Conservation (phyloP, 2,797 vertebrate species). For the Pachyuromys duprasi region DNA sequence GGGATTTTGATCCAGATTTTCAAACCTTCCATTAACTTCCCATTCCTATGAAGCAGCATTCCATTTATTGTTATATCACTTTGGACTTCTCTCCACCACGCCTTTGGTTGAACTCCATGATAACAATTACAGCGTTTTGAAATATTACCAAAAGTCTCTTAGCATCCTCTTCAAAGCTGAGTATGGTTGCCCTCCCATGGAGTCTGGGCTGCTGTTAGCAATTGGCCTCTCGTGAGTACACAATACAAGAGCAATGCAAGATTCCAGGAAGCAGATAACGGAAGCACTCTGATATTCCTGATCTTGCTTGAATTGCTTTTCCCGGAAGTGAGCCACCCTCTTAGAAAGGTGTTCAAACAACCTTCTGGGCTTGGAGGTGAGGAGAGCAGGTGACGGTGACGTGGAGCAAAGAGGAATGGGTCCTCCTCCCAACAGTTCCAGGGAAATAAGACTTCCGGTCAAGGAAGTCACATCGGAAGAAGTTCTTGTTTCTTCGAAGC, state of each 20-base stretch:
- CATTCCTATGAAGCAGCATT: background rate
- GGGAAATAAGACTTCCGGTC: background rate
- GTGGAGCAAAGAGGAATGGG: background rate
- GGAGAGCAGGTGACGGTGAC: no score
- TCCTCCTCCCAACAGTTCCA: background rate
- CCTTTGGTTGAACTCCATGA: background rate
- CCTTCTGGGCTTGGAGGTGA: background rate
- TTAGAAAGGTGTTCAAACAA: background rate
- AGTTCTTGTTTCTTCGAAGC: background rate
- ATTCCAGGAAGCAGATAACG: background rate
- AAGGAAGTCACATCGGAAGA: background rate
- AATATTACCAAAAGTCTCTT: background rate
- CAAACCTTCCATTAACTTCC: background rate
- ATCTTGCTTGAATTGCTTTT: background rate
- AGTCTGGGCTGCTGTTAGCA: background rate
- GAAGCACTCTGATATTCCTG: background rate
- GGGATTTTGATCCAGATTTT: background rate
- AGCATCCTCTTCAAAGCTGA: background rate
- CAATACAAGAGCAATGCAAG: background rate
- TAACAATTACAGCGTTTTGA: background rate
- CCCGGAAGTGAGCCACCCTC: background rate
- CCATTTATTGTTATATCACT: background rate
- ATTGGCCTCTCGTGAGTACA: background rate
- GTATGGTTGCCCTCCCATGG: background rate
- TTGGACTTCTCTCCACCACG: background rate